phyloP scores from a whole-genome alignment of 2,888 invertebrate species.

The Andrena hattorfiana region DNA sequence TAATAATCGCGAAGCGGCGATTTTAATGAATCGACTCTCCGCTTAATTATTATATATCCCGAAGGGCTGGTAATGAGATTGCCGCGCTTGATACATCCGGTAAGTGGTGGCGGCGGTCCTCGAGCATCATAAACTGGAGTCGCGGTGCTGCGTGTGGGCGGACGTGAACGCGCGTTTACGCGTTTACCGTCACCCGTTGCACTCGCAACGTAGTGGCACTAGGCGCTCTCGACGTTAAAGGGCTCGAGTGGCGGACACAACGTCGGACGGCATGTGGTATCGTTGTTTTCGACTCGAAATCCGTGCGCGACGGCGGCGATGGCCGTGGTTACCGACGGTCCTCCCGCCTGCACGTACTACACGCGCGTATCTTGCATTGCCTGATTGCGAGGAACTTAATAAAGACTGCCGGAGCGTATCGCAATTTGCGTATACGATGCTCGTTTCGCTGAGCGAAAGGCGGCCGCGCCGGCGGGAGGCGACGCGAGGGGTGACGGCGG shows the following conservation, averaged over 20 bases:
- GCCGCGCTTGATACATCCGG: slow-evolving; percentile 44
- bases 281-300: slow-evolving; percentile 29
- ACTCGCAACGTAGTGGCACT: background rate
- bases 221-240: slow-evolving; percentile 10
- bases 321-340: slow-evolving; percentile 16
- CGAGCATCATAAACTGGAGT: slow-evolving; percentile 29
- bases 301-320: background rate
- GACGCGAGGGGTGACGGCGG: slow-evolving; percentile 20
- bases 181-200: slow-evolving; percentile 34
- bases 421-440: slow-evolving; percentile 71
- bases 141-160: background rate
- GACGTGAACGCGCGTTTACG: slow-evolving; percentile 22
- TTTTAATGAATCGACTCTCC: slow-evolving; percentile 73
- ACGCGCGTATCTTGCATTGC: slow-evolving; percentile 26
- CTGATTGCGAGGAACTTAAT: slow-evolving; percentile 75
- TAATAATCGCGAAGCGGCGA: slow-evolving; percentile 66
- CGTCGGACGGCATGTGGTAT: background rate
- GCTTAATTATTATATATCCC: slow-evolving; percentile 60
- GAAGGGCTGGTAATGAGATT: slow-evolving; percentile 61
- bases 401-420: slow-evolving; percentile 68
- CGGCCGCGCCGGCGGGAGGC: background rate
- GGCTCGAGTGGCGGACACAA: slow-evolving; percentile 9
- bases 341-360: slow-evolving; percentile 1
- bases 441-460: slow-evolving; percentile 45
- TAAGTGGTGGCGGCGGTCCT: slow-evolving; percentile 28